phyloP scores from a whole-genome alignment of 2,888 invertebrate genomes.

The Thera britannica region DNA sequence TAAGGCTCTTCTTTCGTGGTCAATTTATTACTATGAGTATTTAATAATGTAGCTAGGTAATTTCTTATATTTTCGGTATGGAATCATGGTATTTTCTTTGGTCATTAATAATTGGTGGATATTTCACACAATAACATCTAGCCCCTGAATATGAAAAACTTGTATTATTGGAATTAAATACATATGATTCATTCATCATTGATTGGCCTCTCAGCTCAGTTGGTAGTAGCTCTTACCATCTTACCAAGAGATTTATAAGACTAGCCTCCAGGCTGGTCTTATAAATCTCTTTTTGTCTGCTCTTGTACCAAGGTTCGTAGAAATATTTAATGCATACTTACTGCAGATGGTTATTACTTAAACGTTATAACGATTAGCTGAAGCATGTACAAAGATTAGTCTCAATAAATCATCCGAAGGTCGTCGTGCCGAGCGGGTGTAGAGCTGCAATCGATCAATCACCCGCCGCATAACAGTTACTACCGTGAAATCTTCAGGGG shows the following conservation, averaged over 20 bases:
- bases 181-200: no score
- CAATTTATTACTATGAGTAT: slow-evolving; percentile 32
- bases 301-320: neutral
- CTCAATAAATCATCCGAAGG: slow-evolving; percentile 44
- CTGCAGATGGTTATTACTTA: neutral
- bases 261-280: no score
- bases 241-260: no score
- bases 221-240: no score
- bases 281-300: no score
- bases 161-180: no score
- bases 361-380: slow-evolving; percentile 35
- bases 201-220: no score
- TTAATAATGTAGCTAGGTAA: neutral
- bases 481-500: slow-evolving; percentile 81
- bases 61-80: neutral
- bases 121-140: no score
- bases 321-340: neutral
- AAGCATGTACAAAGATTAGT: slow-evolving; percentile 41
- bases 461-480: slow-evolving; percentile 78
- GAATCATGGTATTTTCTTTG: no score
- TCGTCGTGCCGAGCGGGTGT: slow-evolving; percentile 36
- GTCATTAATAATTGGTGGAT: no score
- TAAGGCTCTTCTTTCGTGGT: slow-evolving; percentile 32
- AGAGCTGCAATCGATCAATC: slow-evolving; percentile 75
- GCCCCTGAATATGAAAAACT: no score